A percentile compares a stretch with the other conserved stretches of the same genome.
phyloP scores from a whole-genome alignment of 2,113 vertebrate species.

The Microcebus tavaratra region DNA sequence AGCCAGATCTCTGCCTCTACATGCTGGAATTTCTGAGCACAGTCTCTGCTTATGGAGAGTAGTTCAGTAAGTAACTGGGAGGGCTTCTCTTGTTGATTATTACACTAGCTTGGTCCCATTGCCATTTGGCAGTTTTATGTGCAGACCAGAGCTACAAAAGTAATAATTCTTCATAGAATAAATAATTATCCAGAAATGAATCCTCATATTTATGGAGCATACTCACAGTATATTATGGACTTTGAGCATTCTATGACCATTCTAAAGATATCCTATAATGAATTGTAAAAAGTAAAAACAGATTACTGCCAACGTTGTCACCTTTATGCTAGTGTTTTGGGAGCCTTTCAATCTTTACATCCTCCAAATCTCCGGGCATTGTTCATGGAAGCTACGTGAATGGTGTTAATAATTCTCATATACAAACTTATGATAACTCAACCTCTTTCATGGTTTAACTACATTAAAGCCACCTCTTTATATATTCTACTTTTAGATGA shows the following conservation, averaged over 20 bases:
- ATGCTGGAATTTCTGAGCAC: background rate
- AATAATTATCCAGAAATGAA: background rate
- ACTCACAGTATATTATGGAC: background rate
- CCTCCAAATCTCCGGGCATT: background rate
- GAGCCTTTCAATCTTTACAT: background rate
- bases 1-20: background rate
- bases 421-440: background rate
- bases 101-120: background rate
- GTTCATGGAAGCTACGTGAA: background rate
- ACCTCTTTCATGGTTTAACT: background rate
- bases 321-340: background rate
- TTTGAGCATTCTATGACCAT: background rate
- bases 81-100: background rate
- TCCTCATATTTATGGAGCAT: background rate
- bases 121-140: background rate
- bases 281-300: background rate
- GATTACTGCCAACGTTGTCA: background rate
- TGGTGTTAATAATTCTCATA: background rate
- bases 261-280: background rate
- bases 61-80: background rate
- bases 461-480: background rate
- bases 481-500: background rate
- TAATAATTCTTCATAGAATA: background rate
- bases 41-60: background rate
- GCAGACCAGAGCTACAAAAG: background rate